Base-by-base conservation (phyloP, 2,113 vertebrate species). In the Potamarius usumacintae region DNA sequence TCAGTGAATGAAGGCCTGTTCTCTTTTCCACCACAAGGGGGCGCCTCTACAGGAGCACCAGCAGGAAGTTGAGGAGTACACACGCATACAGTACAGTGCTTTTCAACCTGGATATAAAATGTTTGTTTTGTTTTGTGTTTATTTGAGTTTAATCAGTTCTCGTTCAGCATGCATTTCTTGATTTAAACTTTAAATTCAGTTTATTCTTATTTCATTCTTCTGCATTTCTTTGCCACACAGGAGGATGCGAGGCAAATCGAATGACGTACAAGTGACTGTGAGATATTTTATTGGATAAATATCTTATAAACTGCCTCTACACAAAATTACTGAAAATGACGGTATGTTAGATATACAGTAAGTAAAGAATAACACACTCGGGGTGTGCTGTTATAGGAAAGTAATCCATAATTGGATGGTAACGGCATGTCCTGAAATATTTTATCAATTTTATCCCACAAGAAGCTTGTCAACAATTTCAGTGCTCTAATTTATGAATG, bases 1-100 rank as follows among this genome's bases (percentile, higher is more conserved):
- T 30, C 1, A 69, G 22, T 52, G 1, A 9, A 57, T 10, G 30
- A 25, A 34, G 76, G 12, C 52, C 50, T n/a, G n/a, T 86, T 88
- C 65, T 18, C 10, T 12, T 78, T 6, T 30, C 30, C 20, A 57
- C 71, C 89, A 90, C 89, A 72, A 86, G 89, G 78, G 86, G 89
- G 53, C 9, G 80, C 84, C 42, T 55, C 25, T 12, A 62, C n/a
- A 58, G 52, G 17, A 20, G 22, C 34, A 5, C 62, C 18, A 86
- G n/a, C 22, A 62, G 18, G 22, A 48, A 22, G 17, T 10, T 48
- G 34, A 48, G 17, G 22, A 15, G 3, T 30, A 48, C 34, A 30
- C 15, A 20, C 25, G 30, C 20, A 7, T 18, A 18, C 17, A 34
- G 67, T 4, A 42, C 17, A 34, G 67, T 4, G 3, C 42, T 71